These are phyloP conservation scores for Drosophila quinaria DNA, from an alignment of 2,888 invertebrate species.

Conservation along the genomic window DNA sequence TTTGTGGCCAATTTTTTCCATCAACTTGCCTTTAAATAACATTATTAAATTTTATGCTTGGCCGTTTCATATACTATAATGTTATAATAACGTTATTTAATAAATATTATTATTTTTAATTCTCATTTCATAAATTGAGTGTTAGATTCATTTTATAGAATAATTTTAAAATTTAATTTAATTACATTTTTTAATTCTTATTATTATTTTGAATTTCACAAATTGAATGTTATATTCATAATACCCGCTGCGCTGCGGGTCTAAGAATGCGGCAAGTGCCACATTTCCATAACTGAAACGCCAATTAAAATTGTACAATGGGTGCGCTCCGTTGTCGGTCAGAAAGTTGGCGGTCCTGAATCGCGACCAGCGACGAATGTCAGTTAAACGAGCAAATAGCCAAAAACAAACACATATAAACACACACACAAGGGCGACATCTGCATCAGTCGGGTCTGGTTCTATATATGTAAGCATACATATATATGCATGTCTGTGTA, in stretches of 20 bases:
- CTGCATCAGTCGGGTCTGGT: constrained; percentile 58
- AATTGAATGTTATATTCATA: not conserved
- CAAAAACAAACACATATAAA: constrained; percentile 59
- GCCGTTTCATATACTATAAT: no score
- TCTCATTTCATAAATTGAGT: no score
- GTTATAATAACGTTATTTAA: no score
- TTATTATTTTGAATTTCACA: not conserved
- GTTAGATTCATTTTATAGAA: not conserved
- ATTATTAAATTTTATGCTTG: no score
- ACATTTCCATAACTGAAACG: constrained; percentile 79
- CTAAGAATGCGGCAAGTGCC: constrained; percentile 59
- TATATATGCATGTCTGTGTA: not conserved
- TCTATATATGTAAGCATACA: constrained; percentile 12
- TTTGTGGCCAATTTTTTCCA: no score
- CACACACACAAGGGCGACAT: constrained; percentile 55
- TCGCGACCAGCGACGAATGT: constrained; percentile 61
- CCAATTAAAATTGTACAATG: constrained; percentile 79
- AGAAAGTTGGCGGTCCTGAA: constrained; percentile 44
- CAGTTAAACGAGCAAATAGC: constrained; percentile 74
- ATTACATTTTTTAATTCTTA: not conserved
- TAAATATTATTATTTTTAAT: no score
- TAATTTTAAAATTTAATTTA: not conserved
- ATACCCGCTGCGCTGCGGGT: constrained; percentile 13
- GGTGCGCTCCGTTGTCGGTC: constrained; percentile 50
- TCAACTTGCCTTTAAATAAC: no score